Percentiles rank a stretch among this genome's conserved stretches.
phyloP scores from a whole-genome alignment of 2,113 vertebrate species.

The Lethenteron camtschaticum region DNA sequence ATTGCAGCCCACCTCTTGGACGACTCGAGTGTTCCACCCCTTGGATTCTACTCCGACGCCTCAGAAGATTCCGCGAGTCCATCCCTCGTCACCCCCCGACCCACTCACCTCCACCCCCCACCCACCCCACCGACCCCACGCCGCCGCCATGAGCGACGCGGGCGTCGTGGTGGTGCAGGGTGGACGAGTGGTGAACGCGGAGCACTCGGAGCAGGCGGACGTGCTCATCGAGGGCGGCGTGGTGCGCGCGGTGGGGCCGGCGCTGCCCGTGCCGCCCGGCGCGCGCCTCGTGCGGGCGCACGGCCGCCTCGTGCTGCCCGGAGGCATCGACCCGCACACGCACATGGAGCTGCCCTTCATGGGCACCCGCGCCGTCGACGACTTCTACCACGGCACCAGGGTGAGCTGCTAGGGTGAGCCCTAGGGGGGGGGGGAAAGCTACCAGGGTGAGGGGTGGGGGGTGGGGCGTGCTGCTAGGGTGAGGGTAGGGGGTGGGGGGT shows the following conservation, averaged over 20 bases:
- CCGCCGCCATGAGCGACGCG: background rate
- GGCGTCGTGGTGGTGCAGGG: conserved; percentile 46
- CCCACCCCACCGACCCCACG: conserved; percentile 11
- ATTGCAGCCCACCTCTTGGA: too few species aligned
- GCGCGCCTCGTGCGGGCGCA: conserved; percentile 41
- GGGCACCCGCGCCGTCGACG: conserved; percentile 61
- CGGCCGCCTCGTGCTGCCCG: conserved; percentile 50
- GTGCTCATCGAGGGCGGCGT: conserved; percentile 52
- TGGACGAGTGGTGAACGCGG: conserved; percentile 60
- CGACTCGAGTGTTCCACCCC: background rate
- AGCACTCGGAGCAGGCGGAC: conserved; percentile 38
- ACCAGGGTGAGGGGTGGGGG: too few species aligned
- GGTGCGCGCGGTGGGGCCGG: conserved; percentile 34
- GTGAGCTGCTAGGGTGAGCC: conserved; percentile 25
- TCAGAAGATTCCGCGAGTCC: background rate
- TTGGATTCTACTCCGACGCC: background rate
- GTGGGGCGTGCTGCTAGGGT: too few species aligned
- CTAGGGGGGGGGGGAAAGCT: too few species aligned
- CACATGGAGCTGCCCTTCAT: conserved; percentile 86
- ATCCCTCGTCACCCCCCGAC: fast-evolving
- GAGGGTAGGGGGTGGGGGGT: too few species aligned
- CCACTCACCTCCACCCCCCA: conserved; percentile 4
- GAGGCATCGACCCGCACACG: conserved; percentile 81
- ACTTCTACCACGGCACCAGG: conserved; percentile 55
- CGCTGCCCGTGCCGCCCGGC: conserved; percentile 22